Base-by-base conservation (phyloP, 2,888 invertebrate species). In the Tachina fera region DNA sequence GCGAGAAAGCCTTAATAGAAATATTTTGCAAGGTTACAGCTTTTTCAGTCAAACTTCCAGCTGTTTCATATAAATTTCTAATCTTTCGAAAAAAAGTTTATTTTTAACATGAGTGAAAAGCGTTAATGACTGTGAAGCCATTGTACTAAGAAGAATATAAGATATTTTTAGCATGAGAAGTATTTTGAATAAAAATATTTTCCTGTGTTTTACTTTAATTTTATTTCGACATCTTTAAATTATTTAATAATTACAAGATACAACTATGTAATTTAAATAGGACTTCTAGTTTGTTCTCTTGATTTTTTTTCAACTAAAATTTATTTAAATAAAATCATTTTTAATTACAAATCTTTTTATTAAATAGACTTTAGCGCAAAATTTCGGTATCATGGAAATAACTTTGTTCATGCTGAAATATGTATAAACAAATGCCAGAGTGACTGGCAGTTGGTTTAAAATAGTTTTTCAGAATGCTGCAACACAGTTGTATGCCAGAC, bases 271-370 rank as follows among this genome's bases (percentile, higher is more conserved):
- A n/a, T n/a, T n/a, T n/a, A n/a, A n/a, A n/a, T n/a, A n/a, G 22
- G 22, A 22, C 1, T 22, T 22, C 22, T 16, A 45, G 51, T 61
- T 75, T 74, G 14, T 60, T 67, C 39, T 49, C 1, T 22, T 1
- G 8, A 63, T 39, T 71, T 45, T 67, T 65, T 58, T 60, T 14
- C 39, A 58, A 80, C 14, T 11, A 77, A 71, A 72, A 39, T 65
- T 63, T 49, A 22, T 79, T 19, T 31, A 68, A 75, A 81, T 68
- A 53, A 68, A 75, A 51, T 39, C 45, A 43, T 68, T 47, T 14
- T 61, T 81, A 81, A 80, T 80, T 81, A 53, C 60, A 58, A 60
- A 60, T 45, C 51, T 61, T 72, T 72, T 61, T 31, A 45, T 45
- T 53, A 43, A 71, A 70, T 78, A 16, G 22, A 68, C 19, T 70